Evolutionary conservation across 23 tunicate species (phyloP).

Genomic region (Halocynthia roretzi): DNA sequence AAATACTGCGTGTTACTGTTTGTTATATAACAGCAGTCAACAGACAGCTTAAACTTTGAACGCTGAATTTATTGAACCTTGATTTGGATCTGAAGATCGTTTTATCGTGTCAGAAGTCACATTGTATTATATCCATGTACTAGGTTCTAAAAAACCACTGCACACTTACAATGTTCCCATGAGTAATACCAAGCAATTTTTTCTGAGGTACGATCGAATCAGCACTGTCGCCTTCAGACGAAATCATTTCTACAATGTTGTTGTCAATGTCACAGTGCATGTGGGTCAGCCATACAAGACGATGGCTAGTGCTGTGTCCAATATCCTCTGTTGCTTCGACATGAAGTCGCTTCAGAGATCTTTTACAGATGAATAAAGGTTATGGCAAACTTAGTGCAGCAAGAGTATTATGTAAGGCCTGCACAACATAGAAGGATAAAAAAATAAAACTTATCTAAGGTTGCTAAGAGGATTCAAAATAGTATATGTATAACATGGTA

Average conservation of each 20-base stretch:
- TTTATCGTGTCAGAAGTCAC: too few species aligned
- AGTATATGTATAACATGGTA: too few species aligned
- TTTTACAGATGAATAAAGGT: not conserved
- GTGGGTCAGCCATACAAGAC: conserved; percentile 64
- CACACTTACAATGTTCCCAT: conserved; percentile 31
- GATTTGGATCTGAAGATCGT: too few species aligned
- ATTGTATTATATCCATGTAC: not conserved
- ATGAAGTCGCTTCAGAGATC: conserved; percentile 37
- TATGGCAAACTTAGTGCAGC: too few species aligned
- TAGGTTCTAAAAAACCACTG: not conserved
- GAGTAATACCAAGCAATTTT: conserved; percentile 27
- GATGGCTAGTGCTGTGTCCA: conserved; percentile 18
- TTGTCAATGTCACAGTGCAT: conserved; percentile 43
- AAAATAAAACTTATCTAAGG: too few species aligned
- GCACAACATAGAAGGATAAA: too few species aligned
- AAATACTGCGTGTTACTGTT: too few species aligned
- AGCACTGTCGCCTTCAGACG: not conserved
- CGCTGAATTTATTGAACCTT: too few species aligned
- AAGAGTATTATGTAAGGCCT: too few species aligned
- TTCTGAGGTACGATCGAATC: conserved; percentile 2
- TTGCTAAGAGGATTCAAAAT: too few species aligned
- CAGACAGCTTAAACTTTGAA: too few species aligned
- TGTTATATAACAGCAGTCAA: too few species aligned
- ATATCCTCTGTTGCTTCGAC: conserved; percentile 9
- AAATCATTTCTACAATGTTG: conserved; percentile 11